These are phyloP conservation scores for Ammospiza nelsoni DNA, from an alignment of 2,113 vertebrate species.

Conservation along the genomic window DNA sequence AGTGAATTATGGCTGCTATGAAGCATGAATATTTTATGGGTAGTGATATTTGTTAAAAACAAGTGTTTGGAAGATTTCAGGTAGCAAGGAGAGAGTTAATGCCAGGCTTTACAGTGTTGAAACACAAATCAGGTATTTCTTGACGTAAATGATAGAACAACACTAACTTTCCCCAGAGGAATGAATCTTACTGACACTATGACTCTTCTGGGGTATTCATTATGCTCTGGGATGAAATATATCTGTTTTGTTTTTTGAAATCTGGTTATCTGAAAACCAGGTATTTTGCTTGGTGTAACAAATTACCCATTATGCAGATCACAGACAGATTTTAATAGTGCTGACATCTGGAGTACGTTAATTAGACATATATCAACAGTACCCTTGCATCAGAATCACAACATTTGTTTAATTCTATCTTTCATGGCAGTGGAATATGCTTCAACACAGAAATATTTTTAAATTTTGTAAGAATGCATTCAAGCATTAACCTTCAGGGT, in stretches of 20 bases:
- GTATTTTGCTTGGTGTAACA: neutral
- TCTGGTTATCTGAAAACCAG: neutral
- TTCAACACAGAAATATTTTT: slow-evolving; percentile 4
- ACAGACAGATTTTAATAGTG: slow-evolving; percentile 1
- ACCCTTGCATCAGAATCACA: neutral
- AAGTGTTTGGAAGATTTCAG: neutral
- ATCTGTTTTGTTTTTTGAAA: neutral
- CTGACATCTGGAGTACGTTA: neutral
- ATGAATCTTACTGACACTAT: neutral
- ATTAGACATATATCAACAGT: neutral
- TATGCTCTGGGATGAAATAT: neutral
- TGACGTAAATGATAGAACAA: neutral
- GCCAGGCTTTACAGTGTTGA: neutral
- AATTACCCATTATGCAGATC: neutral
- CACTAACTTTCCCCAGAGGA: neutral
- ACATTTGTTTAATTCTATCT: neutral
- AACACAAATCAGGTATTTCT: neutral
- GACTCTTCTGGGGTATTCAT: neutral
- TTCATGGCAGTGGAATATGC: neutral
- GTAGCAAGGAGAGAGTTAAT: neutral
- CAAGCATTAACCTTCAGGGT: slow-evolving; percentile 1
- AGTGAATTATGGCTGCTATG: neutral
- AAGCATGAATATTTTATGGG: neutral
- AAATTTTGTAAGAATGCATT: slow-evolving; percentile 7
- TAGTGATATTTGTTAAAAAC: neutral